Evolutionary conservation across 2,113 vertebrate species (phyloP), one percentile per base, ranked within the genome.

Genomic region (Myotis yumanensis): DNA sequence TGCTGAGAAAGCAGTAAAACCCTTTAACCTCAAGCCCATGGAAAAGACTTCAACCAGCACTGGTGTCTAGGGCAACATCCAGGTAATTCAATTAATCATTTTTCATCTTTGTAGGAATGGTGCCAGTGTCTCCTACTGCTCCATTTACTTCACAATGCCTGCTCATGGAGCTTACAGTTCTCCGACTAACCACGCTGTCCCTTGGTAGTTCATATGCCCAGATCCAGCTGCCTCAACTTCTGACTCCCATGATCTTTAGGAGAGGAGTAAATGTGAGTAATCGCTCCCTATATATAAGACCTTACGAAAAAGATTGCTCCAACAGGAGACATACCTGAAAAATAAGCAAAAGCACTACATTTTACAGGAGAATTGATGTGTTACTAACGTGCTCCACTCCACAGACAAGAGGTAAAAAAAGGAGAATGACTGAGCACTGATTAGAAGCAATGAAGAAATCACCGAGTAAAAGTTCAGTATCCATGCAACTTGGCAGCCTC

Each of bases 81-180:
- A 91, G 79, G 46, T 90, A 92, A 84, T 76, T 79, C 64, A 81
- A 66, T 59, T 72, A 64, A 88, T 80, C 64, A 72, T 30, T 93
- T 83, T 87, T 57, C 32, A 52, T 48, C 51, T 82, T 77, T 66
- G 43, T 77, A 86, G 62, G 48, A 95, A 66, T 81, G 80, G 94
- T 35, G 43, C 9, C 81, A 66, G 69, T 46, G 51, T 28, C 83
- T 73, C 72, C 37, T 8, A 69, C 30, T 48, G 68, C 48, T 72
- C 22, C 32, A 80, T 52, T 84, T 75, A 96, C 23, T 89, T 91
- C 80, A 89, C 11, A 79, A n/a, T 59, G 57, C 11, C 59, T 94
- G 59, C 71, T 52, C 43, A 32, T 77, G 46, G 87, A 92, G 95
- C 48, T 69, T 72, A 51, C 0, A 83, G 51, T 84, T 89, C 54